Evolutionary conservation across 1,140 invertebrate species (phyloP).

Genomic region (Solenopsis fugax): DNA sequence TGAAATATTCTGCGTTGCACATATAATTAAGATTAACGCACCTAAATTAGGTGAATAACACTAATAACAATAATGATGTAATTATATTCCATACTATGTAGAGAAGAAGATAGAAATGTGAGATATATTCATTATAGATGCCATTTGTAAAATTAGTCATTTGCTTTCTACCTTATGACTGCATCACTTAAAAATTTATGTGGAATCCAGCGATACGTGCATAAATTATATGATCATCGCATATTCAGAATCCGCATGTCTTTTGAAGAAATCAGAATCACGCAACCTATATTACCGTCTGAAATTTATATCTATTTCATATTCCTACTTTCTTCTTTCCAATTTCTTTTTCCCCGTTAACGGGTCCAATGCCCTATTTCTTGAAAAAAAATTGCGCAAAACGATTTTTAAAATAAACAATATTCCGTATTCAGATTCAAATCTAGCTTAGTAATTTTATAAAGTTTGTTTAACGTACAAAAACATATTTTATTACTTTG

Average conservation of each 20-base stretch:
- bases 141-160: background rate
- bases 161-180: background rate
- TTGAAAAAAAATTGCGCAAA: background rate
- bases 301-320: constrained; percentile 12
- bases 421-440: too few species aligned
- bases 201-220: background rate
- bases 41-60: background rate
- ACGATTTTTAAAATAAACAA: constrained; percentile 1
- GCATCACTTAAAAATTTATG: background rate
- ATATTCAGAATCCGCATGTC: background rate
- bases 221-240: background rate
- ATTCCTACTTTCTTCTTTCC: background rate
- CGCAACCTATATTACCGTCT: background rate
- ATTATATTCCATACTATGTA: background rate
- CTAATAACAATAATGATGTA: constrained; percentile 8
- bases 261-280: background rate
- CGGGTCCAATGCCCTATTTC: background rate
- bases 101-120: background rate
- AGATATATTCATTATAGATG: background rate
- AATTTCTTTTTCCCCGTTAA: background rate
- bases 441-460: too few species aligned
- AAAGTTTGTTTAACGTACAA: too few species aligned
- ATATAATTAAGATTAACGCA: background rate
- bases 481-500: too few species aligned
- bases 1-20: too few species aligned